Conservation (phyloP, 2,888 invertebrate species). For the Pseudococcus viburni region DNA sequence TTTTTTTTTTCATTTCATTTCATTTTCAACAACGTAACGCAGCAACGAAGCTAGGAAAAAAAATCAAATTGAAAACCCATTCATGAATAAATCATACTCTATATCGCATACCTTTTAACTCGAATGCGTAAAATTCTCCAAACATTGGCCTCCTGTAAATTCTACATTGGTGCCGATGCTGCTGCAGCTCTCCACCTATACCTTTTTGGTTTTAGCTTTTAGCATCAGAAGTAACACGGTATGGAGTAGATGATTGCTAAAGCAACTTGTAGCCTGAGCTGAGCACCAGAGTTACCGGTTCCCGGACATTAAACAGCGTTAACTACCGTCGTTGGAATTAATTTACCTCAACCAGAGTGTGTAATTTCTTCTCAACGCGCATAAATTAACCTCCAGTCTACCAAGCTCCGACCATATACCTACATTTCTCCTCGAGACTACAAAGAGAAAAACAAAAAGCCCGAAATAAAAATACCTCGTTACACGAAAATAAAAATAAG, state of each 20-base stretch:
- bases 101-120: slow-evolving; percentile 10
- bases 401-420: background rate
- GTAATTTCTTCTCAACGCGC: slow-evolving; percentile 3
- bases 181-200: background rate
- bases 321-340: background rate
- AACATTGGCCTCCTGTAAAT: background rate
- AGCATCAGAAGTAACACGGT: background rate
- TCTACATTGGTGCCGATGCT: background rate
- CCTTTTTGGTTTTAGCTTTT: background rate
- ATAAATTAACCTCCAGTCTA: background rate
- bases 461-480: slow-evolving; percentile 7
- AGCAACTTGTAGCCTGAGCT: background rate
- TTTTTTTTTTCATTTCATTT: background rate
- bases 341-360: background rate
- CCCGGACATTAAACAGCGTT: slow-evolving; percentile 6
- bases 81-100: slow-evolving; percentile 52
- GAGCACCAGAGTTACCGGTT: background rate
- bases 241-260: background rate
- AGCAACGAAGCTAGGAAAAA: background rate
- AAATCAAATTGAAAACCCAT: slow-evolving; percentile 56
- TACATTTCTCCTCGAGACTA: background rate
- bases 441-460: background rate
- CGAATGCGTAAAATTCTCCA: slow-evolving; percentile 17
- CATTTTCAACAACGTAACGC: background rate
- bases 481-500: background rate